Evolutionary conservation across 2,888 invertebrate genomes (phyloP).

Genomic region (Autographa pulchrina): DNA sequence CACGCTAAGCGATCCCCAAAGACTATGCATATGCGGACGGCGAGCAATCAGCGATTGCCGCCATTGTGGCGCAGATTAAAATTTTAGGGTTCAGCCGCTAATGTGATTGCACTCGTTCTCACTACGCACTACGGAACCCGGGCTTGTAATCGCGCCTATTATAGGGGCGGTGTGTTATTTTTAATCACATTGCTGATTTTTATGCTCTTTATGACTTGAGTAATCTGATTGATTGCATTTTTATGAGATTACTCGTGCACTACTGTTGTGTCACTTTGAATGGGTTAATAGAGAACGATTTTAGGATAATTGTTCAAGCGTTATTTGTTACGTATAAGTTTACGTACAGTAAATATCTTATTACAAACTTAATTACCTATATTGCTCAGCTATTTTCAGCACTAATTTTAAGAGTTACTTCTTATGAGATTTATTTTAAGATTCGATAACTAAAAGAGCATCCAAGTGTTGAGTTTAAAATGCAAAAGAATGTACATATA

Average conservation of each 20-base stretch:
- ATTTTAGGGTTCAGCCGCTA: slow-evolving; percentile 89
- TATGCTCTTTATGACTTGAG: slow-evolving; percentile 51
- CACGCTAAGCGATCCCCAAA: slow-evolving; percentile 88
- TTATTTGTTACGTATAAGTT: too few relatives aligned
- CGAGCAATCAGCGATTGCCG: slow-evolving; percentile 87
- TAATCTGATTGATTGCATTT: slow-evolving; percentile 60
- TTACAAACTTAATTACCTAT: too few relatives aligned
- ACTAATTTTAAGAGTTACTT: too few relatives aligned
- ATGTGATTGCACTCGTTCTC: slow-evolving; percentile 87
- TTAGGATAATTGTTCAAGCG: background rate
- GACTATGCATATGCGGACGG: slow-evolving; percentile 88
- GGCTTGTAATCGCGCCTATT: slow-evolving; percentile 76
- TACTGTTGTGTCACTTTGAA: background rate
- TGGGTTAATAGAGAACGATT: background rate
- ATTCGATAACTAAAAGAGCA: too few relatives aligned
- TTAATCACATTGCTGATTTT: slow-evolving; percentile 80
- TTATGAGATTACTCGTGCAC: slow-evolving; percentile 29
- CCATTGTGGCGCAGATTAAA: slow-evolving; percentile 88
- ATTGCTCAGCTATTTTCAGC: too few relatives aligned
- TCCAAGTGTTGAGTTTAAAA: too few relatives aligned
- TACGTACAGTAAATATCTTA: too few relatives aligned
- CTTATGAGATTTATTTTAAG: too few relatives aligned
- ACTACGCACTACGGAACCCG: slow-evolving; percentile 77
- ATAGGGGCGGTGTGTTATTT: slow-evolving; percentile 84
- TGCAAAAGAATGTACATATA: too few relatives aligned